These are phyloP conservation scores for Cheirogaleus medius DNA, from an alignment of 2,113 vertebrate species.

Conservation along the genomic window DNA sequence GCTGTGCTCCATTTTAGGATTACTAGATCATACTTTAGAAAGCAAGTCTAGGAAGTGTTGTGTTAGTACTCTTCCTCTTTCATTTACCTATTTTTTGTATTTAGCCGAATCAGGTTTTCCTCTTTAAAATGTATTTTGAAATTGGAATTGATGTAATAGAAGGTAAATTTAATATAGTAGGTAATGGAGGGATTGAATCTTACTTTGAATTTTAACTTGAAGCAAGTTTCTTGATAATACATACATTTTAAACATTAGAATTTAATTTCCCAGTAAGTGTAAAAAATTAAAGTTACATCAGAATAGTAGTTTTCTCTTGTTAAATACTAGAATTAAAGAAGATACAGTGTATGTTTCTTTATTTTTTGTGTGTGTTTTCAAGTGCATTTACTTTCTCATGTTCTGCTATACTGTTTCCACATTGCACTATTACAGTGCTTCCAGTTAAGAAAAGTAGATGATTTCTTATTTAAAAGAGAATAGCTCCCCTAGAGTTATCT, in stretches of 20 bases:
- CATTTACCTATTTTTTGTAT: not conserved
- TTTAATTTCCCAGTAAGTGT: conserved; percentile 27
- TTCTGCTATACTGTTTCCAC: not conserved
- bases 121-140: conserved; percentile 44
- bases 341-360: not conserved
- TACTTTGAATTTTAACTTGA: conserved; percentile 47
- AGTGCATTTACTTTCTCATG: not conserved
- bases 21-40: not conserved
- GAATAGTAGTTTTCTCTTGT: not conserved
- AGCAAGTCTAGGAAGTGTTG: not conserved
- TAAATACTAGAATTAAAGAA: not conserved
- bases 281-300: conserved; percentile 10
- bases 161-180: not conserved
- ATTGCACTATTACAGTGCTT: not conserved
- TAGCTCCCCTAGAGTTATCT: not conserved
- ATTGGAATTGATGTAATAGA: not conserved
- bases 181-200: not conserved
- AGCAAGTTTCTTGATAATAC: conserved; percentile 6
- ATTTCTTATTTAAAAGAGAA: not conserved
- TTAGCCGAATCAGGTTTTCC: conserved; percentile 10
- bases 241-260: not conserved
- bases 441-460: not conserved
- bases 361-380: not conserved
- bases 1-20: not conserved
- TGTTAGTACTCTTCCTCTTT: not conserved